A percentile compares a stretch with the other conserved stretches of the same genome.
Evolutionary conservation across 2,113 vertebrate genomes (phyloP).

Genomic region (mouse (Mus musculus)): DNA sequence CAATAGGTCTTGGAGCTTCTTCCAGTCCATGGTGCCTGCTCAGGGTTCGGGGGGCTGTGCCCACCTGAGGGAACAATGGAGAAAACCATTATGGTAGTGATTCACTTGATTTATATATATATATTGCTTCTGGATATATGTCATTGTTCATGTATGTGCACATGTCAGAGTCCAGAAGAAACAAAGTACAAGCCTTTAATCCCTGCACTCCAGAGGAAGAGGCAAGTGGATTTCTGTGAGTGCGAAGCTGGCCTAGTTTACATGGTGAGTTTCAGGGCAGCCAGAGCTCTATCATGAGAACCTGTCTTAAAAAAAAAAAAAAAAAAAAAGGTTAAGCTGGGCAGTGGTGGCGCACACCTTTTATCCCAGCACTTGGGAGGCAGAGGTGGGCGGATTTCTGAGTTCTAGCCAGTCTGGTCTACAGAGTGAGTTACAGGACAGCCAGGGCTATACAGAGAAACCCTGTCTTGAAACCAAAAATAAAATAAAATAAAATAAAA

Average conservation of each 20-base stretch:
- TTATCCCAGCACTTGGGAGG: too few species aligned
- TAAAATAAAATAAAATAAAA: too few species aligned
- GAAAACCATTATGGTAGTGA: accelerated
- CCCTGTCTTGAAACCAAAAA: too few species aligned
- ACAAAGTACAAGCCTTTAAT: not conserved
- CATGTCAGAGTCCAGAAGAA: not conserved
- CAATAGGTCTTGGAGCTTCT: constrained; percentile 87
- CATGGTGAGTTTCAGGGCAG: not conserved
- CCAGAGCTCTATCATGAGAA: not conserved
- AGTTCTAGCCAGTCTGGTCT: too few species aligned
- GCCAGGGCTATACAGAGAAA: too few species aligned
- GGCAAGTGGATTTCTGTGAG: not conserved
- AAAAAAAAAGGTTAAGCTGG: too few species aligned
- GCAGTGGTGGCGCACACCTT: too few species aligned
- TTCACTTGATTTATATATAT: not conserved
- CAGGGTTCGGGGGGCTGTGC: accelerated
- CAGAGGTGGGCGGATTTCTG: too few species aligned
- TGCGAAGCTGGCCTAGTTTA: not conserved
- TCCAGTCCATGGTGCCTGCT: constrained; percentile 93
- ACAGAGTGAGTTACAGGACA: too few species aligned
- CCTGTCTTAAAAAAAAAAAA: not conserved
- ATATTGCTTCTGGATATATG: not conserved
- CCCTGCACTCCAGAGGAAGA: not conserved
- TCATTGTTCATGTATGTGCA: not conserved
- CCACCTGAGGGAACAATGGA: constrained; percentile 55